A percentile compares a stretch with the other conserved stretches of the same genome.
Conservation (phyloP, 2,113 vertebrate genomes). For the Guaruba guarouba region DNA sequence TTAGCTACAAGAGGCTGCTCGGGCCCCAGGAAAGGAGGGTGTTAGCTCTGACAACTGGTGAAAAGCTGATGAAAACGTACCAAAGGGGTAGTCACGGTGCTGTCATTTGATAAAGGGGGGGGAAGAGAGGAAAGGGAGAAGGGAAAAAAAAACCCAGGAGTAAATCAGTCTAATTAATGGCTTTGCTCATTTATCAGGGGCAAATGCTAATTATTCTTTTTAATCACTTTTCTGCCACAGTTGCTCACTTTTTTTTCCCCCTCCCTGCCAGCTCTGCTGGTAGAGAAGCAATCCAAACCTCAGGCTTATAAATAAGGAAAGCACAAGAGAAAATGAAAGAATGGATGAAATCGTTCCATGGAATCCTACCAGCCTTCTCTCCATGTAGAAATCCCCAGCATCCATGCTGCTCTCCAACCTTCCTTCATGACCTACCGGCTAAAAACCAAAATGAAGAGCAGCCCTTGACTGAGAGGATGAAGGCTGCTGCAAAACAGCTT, state of each 20-base stretch:
- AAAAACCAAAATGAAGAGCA: not conserved
- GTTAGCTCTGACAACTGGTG: constrained; percentile 69
- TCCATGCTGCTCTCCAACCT: not conserved
- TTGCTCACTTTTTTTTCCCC: constrained; percentile 49
- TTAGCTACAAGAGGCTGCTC: constrained; percentile 66
- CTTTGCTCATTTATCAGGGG: constrained; percentile 80
- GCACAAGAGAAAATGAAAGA: constrained; percentile 20
- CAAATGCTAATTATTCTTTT: constrained; percentile 85
- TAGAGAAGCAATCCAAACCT: constrained; percentile 54
- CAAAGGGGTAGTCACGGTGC: constrained; percentile 59
- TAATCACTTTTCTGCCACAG: constrained; percentile 80
- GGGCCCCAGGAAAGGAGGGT: constrained; percentile 64
- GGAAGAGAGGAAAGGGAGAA: not conserved
- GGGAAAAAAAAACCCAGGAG: constrained; percentile 32
- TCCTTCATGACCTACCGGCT: not conserved
- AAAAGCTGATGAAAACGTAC: constrained; percentile 74
- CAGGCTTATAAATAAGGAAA: constrained; percentile 50
- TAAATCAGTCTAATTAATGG: constrained; percentile 84
- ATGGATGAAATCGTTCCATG: not conserved
- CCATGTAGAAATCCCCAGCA: not conserved
- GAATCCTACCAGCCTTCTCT: not conserved
- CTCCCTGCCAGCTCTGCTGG: constrained; percentile 10
- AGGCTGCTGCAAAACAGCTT: not conserved
- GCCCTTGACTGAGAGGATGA: not conserved
- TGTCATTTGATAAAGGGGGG: constrained; percentile 63